phyloP scores from a whole-genome alignment of 2,888 invertebrate genomes.

The Andrena fulva region DNA sequence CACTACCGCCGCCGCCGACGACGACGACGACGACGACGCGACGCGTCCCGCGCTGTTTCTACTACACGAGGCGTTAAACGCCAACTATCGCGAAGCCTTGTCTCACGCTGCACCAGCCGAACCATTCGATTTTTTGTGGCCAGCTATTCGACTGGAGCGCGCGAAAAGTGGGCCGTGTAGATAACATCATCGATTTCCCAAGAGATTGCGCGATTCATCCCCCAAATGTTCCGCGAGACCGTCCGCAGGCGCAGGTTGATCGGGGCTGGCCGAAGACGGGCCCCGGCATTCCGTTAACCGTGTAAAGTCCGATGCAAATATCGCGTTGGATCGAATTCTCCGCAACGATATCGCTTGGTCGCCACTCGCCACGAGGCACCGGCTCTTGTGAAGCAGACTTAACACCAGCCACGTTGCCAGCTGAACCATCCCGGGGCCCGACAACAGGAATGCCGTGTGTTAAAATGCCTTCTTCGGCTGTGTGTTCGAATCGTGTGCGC shows the following conservation, averaged over 20 bases:
- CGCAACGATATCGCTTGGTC: constrained; percentile 66
- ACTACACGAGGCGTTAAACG: constrained; percentile 30
- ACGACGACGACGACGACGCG: constrained; percentile 21
- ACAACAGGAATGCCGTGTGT: constrained; percentile 84
- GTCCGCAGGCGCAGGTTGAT: too few relatives aligned
- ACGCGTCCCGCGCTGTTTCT: constrained; percentile 44
- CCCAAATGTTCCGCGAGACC: too few relatives aligned
- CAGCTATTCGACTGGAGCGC: neutral
- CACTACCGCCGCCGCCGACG: constrained; percentile 29
- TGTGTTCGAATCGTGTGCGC: constrained; percentile 62
- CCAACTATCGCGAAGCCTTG: constrained; percentile 19
- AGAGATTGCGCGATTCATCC: neutral
- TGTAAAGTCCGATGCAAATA: constrained; percentile 60
- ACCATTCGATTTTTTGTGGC: neutral
- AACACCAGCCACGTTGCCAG: constrained; percentile 82
- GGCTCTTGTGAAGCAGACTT: constrained; percentile 74
- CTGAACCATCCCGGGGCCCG: constrained; percentile 80
- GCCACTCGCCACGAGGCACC: constrained; percentile 69
- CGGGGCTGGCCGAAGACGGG: neutral
- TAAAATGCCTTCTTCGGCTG: constrained; percentile 81
- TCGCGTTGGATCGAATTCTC: constrained; percentile 69
- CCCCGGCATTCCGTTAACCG: constrained; percentile 40
- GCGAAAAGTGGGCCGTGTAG: neutral
- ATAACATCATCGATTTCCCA: neutral
- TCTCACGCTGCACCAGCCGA: neutral